Evolutionary conservation across 2,888 invertebrate genomes (phyloP).

Genomic region (Pachycephus smyrnensis): DNA sequence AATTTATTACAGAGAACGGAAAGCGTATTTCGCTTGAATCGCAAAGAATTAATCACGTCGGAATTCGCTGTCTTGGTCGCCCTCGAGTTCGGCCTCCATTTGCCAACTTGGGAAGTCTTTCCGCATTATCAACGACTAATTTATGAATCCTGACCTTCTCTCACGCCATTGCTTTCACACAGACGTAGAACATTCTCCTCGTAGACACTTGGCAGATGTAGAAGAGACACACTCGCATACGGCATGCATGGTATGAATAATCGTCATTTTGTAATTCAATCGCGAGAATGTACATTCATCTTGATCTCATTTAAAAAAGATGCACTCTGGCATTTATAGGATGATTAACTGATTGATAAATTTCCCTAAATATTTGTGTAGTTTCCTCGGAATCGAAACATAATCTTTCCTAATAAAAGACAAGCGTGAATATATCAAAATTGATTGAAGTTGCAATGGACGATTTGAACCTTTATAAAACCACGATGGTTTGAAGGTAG

Average conservation of each 20-base stretch:
- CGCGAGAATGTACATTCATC: not conserved
- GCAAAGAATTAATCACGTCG: constrained; percentile 89
- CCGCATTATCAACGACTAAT: constrained; percentile 95
- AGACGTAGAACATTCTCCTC: constrained; percentile 33
- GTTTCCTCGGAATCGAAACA: not conserved
- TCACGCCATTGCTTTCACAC: constrained; percentile 27
- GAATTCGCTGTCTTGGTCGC: constrained; percentile 97
- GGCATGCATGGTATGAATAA: not conserved
- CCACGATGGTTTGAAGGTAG: not conserved
- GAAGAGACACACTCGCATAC: not conserved
- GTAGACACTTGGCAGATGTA: not conserved
- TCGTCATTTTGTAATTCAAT: not conserved
- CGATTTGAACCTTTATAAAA: not conserved
- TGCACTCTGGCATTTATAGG: not conserved
- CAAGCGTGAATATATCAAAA: not conserved
- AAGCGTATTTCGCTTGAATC: constrained; percentile 88
- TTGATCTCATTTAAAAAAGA: not conserved
- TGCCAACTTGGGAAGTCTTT: constrained; percentile 91
- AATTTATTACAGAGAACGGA: constrained; percentile 81
- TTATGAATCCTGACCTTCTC: constrained; percentile 85
- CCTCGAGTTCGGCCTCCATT: constrained; percentile 92
- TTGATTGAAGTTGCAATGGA: not conserved
- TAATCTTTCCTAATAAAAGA: not conserved
- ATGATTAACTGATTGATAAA: not conserved
- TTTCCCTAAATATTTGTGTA: not conserved